Percentiles rank a stretch among this genome's conserved stretches.
phyloP scores from a whole-genome alignment of 2,888 invertebrate species.

The Heliconius sara region DNA sequence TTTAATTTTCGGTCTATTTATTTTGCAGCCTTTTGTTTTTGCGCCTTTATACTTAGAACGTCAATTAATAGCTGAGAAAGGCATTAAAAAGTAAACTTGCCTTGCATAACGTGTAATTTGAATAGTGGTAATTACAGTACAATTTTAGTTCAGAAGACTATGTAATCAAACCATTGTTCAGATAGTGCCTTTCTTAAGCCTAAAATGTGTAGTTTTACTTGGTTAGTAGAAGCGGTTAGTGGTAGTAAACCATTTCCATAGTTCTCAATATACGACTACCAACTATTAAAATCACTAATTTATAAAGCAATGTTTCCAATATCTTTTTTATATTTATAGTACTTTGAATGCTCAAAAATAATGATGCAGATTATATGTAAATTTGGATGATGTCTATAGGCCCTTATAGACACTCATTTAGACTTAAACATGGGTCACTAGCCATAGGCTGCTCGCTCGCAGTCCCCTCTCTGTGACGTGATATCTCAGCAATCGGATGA shows the following conservation, averaged over 20 bases:
- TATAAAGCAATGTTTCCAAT: too few species aligned
- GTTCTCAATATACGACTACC: too few species aligned
- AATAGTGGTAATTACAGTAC: conserved; percentile 57
- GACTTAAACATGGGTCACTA: not conserved
- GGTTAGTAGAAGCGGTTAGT: not conserved
- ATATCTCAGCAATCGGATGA: not conserved
- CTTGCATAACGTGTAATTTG: conserved; percentile 53
- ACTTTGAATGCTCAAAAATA: not conserved
- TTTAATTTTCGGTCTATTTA: conserved; percentile 43
- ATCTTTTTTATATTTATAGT: too few species aligned
- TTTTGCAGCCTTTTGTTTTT: conserved; percentile 47
- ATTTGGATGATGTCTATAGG: not conserved
- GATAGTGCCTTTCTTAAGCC: conserved; percentile 23
- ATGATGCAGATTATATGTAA: not conserved
- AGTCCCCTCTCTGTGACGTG: too few species aligned
- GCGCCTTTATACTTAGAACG: conserved; percentile 35
- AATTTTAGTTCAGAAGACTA: conserved; percentile 31
- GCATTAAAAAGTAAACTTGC: conserved; percentile 39
- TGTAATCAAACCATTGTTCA: conserved; percentile 36
- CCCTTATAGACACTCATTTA: not conserved
- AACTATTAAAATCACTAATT: too few species aligned
- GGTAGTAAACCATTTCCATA: not conserved
- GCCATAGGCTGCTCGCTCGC: not conserved
- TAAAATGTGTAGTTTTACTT: conserved; percentile 21
- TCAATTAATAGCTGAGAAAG: conserved; percentile 51